Evolutionary conservation across 2,113 vertebrate species (phyloP).

Genomic region (Callopanchax toddi): DNA sequence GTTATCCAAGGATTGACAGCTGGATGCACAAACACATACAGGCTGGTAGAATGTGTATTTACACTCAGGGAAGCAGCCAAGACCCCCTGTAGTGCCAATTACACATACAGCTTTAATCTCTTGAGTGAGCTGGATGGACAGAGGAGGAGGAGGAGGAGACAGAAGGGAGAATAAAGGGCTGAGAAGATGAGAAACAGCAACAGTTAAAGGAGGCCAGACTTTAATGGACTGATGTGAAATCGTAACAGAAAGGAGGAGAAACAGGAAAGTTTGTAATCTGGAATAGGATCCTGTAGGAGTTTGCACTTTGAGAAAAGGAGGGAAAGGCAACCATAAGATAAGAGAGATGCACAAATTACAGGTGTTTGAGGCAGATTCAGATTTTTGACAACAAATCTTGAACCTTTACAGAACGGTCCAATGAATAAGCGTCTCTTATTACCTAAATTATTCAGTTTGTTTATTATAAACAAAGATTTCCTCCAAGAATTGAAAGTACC

Average conservation of each 20-base stretch:
- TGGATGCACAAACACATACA: background rate
- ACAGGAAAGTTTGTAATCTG: background rate
- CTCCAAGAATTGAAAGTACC: no score
- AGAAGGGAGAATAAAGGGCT: background rate
- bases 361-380: no score
- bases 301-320: background rate
- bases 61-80: slow-evolving; percentile 30
- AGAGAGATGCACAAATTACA: no score
- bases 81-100: slow-evolving; percentile 69
- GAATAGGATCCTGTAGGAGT: background rate
- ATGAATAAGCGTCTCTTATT: no score
- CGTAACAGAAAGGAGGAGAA: background rate
- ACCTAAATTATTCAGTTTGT: no score
- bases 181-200: slow-evolving; percentile 2
- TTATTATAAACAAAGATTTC: no score
- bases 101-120: slow-evolving; percentile 60
- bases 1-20: slow-evolving; percentile 22
- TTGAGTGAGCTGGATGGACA: slow-evolving; percentile 31
- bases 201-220: background rate
- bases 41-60: slow-evolving; percentile 18
- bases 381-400: no score
- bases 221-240: slow-evolving; percentile 11
- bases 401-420: no score
- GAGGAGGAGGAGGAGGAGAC: slow-evolving; percentile 21
- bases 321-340: slow-evolving; percentile 16